phyloP scores from a whole-genome alignment of 2,113 vertebrate genomes.

The Poeciliopsis retropinna region DNA sequence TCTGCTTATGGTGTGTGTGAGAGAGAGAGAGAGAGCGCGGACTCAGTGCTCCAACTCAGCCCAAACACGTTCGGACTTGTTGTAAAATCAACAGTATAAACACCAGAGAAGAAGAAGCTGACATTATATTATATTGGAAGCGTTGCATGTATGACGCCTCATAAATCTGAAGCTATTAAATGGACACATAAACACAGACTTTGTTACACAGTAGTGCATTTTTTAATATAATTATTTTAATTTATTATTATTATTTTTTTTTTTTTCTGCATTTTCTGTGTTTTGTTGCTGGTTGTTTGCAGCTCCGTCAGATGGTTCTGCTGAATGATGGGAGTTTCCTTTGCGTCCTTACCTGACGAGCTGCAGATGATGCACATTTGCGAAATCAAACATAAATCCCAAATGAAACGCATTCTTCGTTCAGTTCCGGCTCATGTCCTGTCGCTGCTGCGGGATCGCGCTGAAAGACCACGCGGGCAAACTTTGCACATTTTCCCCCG shows the following conservation, averaged over 20 bases:
- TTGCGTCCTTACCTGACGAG: constrained; percentile 68
- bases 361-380: constrained; percentile 69
- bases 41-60: not conserved
- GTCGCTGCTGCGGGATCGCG: constrained; percentile 42
- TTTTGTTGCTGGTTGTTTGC: too few relatives aligned
- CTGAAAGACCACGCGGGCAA: constrained; percentile 42
- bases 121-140: too few relatives aligned
- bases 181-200: not conserved
- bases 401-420: constrained; percentile 76
- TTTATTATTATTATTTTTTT: too few relatives aligned
- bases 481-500: constrained; percentile 62
- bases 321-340: not conserved
- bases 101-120: too few relatives aligned
- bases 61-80: not conserved
- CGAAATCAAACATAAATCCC: constrained; percentile 70
- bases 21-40: too few relatives aligned
- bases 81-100: too few relatives aligned
- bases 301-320: too few relatives aligned
- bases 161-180: too few relatives aligned
- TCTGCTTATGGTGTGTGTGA: not conserved
- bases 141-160: too few relatives aligned
- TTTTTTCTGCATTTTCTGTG: too few relatives aligned
- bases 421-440: constrained; percentile 65
- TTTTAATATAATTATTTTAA: too few relatives aligned
- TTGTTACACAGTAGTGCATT: not conserved